Evolutionary conservation across 1,140 invertebrate genomes (phyloP), one percentile per base, ranked within the genome.

Genomic region (Dolichoris vasculosae): DNA sequence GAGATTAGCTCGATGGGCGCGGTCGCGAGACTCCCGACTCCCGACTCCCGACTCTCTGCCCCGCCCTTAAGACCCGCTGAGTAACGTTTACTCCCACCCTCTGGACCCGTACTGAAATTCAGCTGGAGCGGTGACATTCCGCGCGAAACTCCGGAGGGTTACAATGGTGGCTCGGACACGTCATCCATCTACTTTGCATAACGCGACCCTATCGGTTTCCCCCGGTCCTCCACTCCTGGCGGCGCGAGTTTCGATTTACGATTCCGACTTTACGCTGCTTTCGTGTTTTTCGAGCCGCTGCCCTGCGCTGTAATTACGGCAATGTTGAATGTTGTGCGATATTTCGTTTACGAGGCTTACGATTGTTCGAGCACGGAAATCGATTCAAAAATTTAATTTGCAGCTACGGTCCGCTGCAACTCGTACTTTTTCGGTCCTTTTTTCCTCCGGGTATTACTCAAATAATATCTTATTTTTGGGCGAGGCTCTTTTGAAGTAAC

Each of bases 1-100:
- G 55, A 76, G 64, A 86, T 86, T 86, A 84, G 84, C 75, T 38
- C 32, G n/a, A 55, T 82, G 84, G 79, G 84, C 76, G 84, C 78
- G 84, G 84, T 76, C 69, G 17, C 30, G 64, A 40, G 69, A n/a
- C n/a, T 35, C 15, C 32, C 30, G 35, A 3, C 64, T 13, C 35
- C 32, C 0, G 30, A n/a, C n/a, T n/a, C n/a, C 20, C n/a, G 30
- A 23, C 3, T 7, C 63, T 64, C 26, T 64, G 26, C 69, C 35
- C 69, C 38, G 23, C 69, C 40, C 59, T 64, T 64, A 7, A 4
- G 7, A 4, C 38, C 69, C 69, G 3, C 35, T 17, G n/a, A 11
- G 6, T 73, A 6, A 15, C 38, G 6, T n/a, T n/a, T 26, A 8
- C 4, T 17, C 30, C n/a, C 64, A 59, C 64, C 11, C 35, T 13